Conservation (phyloP, 2,113 vertebrate species). For the Gnathonemus longibarbis region DNA sequence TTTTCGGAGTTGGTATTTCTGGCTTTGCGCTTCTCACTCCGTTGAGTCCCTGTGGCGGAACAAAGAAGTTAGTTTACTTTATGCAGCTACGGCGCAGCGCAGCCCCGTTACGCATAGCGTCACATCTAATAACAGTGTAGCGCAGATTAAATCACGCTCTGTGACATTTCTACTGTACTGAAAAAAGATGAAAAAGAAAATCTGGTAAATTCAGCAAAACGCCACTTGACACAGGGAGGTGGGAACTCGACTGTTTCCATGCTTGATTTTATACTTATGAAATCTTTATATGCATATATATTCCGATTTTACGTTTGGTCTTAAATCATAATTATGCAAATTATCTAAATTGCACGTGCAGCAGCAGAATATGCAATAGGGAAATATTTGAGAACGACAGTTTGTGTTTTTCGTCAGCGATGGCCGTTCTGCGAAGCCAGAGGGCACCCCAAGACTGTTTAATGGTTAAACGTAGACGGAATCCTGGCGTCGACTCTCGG, state of each 20-base stretch:
- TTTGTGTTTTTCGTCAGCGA: neutral
- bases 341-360: neutral
- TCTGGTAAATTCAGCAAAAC: neutral
- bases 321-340: neutral
- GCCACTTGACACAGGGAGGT: neutral
- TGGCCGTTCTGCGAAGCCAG: constrained; percentile 8
- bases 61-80: constrained; percentile 22
- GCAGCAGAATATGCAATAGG: neutral
- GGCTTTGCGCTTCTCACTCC: constrained; percentile 27
- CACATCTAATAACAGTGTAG: constrained; percentile 15
- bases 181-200: neutral
- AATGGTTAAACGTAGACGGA: neutral
- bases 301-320: neutral
- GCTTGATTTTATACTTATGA: neutral
- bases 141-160: constrained; percentile 14
- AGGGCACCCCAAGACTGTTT: constrained; percentile 16
- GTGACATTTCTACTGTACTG: neutral
- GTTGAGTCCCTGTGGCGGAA: constrained; percentile 16
- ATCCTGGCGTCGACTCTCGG: neutral
- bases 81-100: neutral
- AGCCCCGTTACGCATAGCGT: neutral
- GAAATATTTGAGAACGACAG: neutral
- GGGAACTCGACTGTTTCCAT: neutral
- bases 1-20: constrained; percentile 40
- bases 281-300: neutral